phyloP scores from a whole-genome alignment of 1,140 invertebrate species.

The Drosophila jambulina region DNA sequence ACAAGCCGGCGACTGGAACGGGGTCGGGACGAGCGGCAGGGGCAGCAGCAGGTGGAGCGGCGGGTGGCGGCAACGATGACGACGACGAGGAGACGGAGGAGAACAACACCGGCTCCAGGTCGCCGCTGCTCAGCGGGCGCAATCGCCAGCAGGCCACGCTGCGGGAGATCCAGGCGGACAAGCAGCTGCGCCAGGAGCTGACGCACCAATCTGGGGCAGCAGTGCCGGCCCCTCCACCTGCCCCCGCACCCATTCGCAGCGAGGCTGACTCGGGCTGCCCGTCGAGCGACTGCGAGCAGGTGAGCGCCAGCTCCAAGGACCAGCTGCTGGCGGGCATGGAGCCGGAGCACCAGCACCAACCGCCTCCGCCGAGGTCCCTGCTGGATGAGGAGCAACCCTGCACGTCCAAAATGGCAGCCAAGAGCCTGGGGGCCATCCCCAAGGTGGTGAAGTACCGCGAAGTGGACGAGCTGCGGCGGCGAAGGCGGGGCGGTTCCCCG shows the following conservation, averaged over 20 bases:
- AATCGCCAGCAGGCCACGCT: slow-evolving; percentile 55
- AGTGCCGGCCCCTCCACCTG: slow-evolving; percentile 9
- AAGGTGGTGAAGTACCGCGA: slow-evolving; percentile 86
- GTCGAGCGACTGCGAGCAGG: slow-evolving; percentile 86
- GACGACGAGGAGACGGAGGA: slow-evolving; percentile 86
- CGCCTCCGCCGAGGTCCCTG: not conserved
- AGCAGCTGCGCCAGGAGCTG: slow-evolving; percentile 69
- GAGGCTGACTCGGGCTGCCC: slow-evolving; percentile 82
- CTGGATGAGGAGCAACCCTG: slow-evolving; percentile 68
- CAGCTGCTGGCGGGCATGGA: slow-evolving; percentile 86
- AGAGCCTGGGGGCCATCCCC: slow-evolving; percentile 90
- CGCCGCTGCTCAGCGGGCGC: slow-evolving; percentile 86
- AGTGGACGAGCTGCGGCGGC: slow-evolving; percentile 69
- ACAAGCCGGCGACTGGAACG: not conserved
- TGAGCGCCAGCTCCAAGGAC: slow-evolving; percentile 88
- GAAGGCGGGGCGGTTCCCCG: slow-evolving; percentile 24
- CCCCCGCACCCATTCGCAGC: slow-evolving; percentile 52
- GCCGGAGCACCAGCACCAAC: slow-evolving; percentile 85
- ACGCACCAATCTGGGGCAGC: slow-evolving; percentile 22
- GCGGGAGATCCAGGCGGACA: slow-evolving; percentile 63
- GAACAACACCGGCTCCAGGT: slow-evolving; percentile 87
- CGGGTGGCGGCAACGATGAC: slow-evolving; percentile 18
- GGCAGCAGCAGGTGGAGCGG: not conserved
- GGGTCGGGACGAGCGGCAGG: not conserved
- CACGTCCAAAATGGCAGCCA: slow-evolving; percentile 66